These are phyloP conservation scores for Mastomys natalensis DNA, from an alignment of 2,113 vertebrate species.

Conservation along the genomic window DNA sequence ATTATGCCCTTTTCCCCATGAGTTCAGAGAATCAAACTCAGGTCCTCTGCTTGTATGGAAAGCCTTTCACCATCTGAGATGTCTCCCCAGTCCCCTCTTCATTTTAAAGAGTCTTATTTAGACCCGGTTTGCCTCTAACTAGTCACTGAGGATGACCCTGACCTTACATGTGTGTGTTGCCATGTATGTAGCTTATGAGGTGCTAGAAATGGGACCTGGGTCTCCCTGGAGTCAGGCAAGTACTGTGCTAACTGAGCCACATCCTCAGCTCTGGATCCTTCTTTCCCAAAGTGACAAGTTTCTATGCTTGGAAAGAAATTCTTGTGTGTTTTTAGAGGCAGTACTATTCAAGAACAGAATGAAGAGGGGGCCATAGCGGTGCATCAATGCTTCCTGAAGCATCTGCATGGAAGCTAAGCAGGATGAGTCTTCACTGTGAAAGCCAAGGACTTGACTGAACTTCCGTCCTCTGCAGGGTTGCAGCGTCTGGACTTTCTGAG, in stretches of 20 bases:
- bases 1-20: no score
- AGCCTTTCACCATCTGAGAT: neutral
- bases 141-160: neutral
- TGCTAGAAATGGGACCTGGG: neutral
- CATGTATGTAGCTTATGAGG: neutral
- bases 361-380: accelerated
- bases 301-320: neutral
- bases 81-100: neutral
- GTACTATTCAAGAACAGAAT: neutral
- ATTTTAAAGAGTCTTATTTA: neutral
- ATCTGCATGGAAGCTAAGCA: accelerated
- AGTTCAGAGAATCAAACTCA: neutral
- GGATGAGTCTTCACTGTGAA: neutral
- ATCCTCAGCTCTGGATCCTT: neutral
- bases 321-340: neutral
- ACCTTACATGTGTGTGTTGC: neutral
- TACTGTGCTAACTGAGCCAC: neutral
- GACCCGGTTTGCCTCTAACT: neutral
- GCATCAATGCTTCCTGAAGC: neutral
- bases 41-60: neutral
- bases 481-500: accelerated
- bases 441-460: neutral
- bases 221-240: neutral
- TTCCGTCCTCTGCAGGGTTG: no score
- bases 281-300: neutral